Conservation (phyloP, 2,888 invertebrate genomes). For the Stratiomys singularior region DNA sequence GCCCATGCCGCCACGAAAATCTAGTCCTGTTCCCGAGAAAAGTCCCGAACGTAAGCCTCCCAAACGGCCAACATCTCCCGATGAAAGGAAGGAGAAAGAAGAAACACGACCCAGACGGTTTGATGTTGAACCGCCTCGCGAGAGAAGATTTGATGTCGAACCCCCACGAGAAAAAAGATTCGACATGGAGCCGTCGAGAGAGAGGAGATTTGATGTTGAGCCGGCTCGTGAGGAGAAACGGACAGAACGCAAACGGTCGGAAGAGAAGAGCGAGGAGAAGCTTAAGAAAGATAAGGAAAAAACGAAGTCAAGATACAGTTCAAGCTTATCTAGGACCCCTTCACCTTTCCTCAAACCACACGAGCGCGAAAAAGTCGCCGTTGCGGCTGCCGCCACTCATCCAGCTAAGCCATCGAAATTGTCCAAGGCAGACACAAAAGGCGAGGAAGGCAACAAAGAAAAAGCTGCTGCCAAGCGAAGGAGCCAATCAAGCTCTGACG, state of each 20-base stretch:
- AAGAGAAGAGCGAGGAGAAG: conserved; percentile 52
- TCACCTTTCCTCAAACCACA: conserved; percentile 80
- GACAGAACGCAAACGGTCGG: conserved; percentile 48
- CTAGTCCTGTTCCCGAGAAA: conserved; percentile 53
- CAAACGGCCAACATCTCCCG: conserved; percentile 44
- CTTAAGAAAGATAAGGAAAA: neutral
- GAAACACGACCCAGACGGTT: conserved; percentile 27
- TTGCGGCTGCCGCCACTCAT: conserved; percentile 56
- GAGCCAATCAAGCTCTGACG: conserved; percentile 64
- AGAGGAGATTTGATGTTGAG: conserved; percentile 27
- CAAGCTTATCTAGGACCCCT: conserved; percentile 85
- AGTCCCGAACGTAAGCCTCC: conserved; percentile 47
- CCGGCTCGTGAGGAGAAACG: conserved; percentile 44
- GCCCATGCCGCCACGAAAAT: conserved; percentile 48
- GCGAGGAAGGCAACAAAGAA: neutral
- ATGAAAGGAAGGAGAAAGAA: conserved; percentile 42
- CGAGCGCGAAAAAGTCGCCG: conserved; percentile 57
- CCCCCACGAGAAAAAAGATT: conserved; percentile 34
- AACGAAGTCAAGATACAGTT: conserved; percentile 69
- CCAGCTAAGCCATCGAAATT: neutral
- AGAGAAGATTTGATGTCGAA: conserved; percentile 28
- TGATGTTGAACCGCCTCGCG: conserved; percentile 12
- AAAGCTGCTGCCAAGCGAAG: conserved; percentile 57
- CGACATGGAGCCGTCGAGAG: conserved; percentile 35
- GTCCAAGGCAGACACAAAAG: neutral